Evolutionary conservation across 2,797 vertebrate genomes (phyloP).

Genomic region (Halcyon smyrnensis): DNA sequence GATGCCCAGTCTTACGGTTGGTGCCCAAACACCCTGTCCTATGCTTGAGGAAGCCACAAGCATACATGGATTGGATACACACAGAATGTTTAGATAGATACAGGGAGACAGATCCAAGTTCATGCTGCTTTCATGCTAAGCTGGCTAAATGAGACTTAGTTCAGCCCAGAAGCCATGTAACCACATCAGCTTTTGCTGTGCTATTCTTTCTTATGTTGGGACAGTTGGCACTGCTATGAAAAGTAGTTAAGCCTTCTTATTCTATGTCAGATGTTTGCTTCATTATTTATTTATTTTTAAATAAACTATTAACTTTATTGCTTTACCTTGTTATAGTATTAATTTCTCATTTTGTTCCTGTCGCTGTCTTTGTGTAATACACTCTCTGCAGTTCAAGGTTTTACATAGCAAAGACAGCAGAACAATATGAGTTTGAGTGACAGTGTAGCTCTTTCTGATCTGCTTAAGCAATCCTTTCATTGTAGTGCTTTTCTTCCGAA

Average conservation of each 20-base stretch:
- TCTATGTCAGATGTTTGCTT: background rate
- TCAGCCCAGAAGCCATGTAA: background rate
- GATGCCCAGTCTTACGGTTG: background rate
- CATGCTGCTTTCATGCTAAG: background rate
- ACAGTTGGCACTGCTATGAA: background rate
- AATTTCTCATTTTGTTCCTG: slow-evolving; percentile 4
- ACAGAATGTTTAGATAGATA: background rate
- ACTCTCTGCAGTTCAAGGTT: slow-evolving; percentile 46
- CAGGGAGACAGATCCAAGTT: background rate
- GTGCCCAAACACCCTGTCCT: background rate
- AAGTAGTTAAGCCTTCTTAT: background rate
- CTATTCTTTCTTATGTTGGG: background rate
- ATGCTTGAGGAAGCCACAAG: background rate
- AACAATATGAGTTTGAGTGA: background rate
- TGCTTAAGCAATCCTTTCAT: background rate
- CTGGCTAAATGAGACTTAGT: background rate
- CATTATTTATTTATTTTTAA: background rate
- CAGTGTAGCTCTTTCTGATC: slow-evolving; percentile 18
- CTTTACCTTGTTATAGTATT: slow-evolving; percentile 10
- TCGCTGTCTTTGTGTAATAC: slow-evolving; percentile 13
- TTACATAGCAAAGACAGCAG: slow-evolving; percentile 29
- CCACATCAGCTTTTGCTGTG: background rate
- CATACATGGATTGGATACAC: background rate
- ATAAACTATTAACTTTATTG: background rate
- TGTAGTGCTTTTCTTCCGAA: background rate